These are phyloP conservation scores for Tapirus terrestris DNA, from an alignment of 2,113 vertebrate species.

Conservation along the genomic window DNA sequence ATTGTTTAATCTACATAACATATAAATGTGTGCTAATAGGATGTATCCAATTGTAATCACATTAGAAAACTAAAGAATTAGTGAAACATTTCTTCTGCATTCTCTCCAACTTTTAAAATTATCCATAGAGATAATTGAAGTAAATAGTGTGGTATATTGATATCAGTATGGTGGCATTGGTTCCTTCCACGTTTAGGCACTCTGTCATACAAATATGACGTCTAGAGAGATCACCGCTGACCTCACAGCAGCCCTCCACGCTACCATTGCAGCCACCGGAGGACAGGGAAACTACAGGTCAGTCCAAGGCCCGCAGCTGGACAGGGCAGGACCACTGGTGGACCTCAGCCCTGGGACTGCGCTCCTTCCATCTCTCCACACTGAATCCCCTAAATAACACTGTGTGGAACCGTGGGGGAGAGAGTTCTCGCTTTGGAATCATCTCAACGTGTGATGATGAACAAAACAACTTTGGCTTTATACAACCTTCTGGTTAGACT, in stretches of 20 bases:
- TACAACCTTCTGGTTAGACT: slow-evolving; percentile 95
- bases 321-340: neutral
- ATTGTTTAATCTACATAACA: too few relatives aligned
- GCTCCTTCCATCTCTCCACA: accelerated
- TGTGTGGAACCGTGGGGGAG: accelerated
- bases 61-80: neutral
- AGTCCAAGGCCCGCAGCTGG: accelerated
- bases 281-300: too few relatives aligned
- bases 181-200: too few relatives aligned
- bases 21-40: neutral
- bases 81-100: neutral
- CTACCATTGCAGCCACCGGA: accelerated
- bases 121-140: too few relatives aligned
- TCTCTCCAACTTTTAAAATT: too few relatives aligned
- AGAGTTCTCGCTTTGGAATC: accelerated
- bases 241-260: neutral
- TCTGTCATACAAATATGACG: too few relatives aligned
- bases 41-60: neutral
- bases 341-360: neutral
- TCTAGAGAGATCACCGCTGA: neutral
- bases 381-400: neutral
- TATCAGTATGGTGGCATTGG: too few relatives aligned
- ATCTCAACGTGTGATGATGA: accelerated
- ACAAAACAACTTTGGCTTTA: accelerated
- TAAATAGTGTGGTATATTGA: too few relatives aligned